Percentiles rank a stretch among this genome's conserved stretches.
phyloP scores from a whole-genome alignment of 2,888 invertebrate genomes.

The Caenorhabditis panamensis region DNA sequence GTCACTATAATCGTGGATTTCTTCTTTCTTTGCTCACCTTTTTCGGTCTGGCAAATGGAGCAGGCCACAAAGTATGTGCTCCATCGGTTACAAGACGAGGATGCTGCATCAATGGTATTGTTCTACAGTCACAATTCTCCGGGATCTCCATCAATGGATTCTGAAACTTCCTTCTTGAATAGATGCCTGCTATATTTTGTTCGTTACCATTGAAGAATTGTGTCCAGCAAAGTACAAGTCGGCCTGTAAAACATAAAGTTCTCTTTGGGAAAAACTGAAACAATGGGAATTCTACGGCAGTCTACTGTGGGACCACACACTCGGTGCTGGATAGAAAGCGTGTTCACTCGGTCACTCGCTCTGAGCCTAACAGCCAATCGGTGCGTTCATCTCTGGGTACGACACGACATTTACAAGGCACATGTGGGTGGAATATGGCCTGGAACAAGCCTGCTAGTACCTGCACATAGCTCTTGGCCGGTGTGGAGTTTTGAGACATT shows the following conservation, averaged over 20 bases:
- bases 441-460: slow-evolving; percentile 28
- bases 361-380: not conserved
- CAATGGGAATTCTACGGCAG: not conserved
- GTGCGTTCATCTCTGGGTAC: slow-evolving; percentile 13
- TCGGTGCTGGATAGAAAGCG: slow-evolving; percentile 45
- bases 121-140: slow-evolving; percentile 75
- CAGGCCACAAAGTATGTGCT: slow-evolving; percentile 74
- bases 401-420: slow-evolving; percentile 54
- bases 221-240: slow-evolving; percentile 71
- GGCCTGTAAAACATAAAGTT: slow-evolving; percentile 59
- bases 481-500: slow-evolving; percentile 74
- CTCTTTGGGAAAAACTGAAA: not conserved
- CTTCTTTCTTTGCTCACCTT: slow-evolving; percentile 58
- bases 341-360: slow-evolving; percentile 25
- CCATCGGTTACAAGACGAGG: slow-evolving; percentile 72
- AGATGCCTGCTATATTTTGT: too few relatives aligned
- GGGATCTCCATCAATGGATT: slow-evolving; percentile 75
- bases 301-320: slow-evolving; percentile 52
- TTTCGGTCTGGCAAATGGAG: slow-evolving; percentile 73
- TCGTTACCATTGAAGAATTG: slow-evolving; percentile 73
- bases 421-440: not conserved
- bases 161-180: too few relatives aligned
- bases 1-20: not conserved
- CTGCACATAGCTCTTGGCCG: slow-evolving; percentile 71
- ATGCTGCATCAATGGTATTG: slow-evolving; percentile 74